phyloP scores from a whole-genome alignment of 2,113 vertebrate species.

The Myiagra hebetior region DNA sequence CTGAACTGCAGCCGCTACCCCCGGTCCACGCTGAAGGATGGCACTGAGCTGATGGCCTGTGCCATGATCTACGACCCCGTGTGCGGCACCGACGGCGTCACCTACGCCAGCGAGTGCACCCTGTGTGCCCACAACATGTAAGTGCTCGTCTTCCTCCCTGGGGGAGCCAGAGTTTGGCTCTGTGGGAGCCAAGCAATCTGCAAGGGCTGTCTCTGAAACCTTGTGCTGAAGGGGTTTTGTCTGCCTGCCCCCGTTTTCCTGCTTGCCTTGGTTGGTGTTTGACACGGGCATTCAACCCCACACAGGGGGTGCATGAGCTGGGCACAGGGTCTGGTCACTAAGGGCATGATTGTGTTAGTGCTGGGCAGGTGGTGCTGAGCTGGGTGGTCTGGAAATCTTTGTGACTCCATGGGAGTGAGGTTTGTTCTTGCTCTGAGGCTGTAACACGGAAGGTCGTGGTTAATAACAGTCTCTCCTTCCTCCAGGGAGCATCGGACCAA shows the following conservation, averaged over 20 bases:
- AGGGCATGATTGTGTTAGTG: not conserved
- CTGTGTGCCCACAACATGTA: constrained; percentile 42
- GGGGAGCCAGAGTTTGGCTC: not conserved
- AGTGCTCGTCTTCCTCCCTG: not conserved
- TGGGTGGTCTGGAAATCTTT: not conserved
- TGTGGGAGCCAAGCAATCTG: fast-evolving
- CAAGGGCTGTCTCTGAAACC: not conserved
- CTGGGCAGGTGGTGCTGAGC: not conserved
- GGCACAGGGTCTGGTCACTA: not conserved
- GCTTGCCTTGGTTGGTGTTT: not conserved
- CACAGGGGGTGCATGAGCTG: fast-evolving
- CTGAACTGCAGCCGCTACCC: not conserved
- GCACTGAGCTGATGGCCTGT: not conserved
- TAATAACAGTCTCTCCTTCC: not conserved
- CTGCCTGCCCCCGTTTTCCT: fast-evolving
- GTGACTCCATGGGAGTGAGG: fast-evolving
- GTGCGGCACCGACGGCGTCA: not conserved
- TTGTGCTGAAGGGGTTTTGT: not conserved
- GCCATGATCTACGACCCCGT: not conserved
- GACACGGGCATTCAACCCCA: fast-evolving
- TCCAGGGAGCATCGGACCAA: not conserved
- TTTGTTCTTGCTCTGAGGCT: not conserved
- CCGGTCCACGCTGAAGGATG: fast-evolving
- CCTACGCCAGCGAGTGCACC: constrained; percentile 3
- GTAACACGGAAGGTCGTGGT: not conserved